Percentiles rank a stretch among this genome's conserved stretches.
Evolutionary conservation across 1,140 invertebrate genomes (phyloP).

Genomic region (Drosophila mojavensis): DNA sequence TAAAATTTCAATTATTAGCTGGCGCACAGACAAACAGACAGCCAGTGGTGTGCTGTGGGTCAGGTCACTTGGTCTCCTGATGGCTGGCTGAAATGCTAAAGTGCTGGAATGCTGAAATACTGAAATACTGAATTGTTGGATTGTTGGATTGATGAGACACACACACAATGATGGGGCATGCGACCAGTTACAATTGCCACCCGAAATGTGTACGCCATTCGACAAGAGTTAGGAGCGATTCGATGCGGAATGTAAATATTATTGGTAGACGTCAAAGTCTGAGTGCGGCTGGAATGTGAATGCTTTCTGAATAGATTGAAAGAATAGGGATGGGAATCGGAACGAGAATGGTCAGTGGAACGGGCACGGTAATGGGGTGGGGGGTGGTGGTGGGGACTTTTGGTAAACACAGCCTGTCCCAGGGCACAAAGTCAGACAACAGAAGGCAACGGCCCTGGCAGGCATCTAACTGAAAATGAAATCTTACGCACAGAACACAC

Average conservation of each 20-base stretch:
- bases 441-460: conserved; percentile 5
- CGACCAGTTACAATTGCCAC: conserved; percentile 28
- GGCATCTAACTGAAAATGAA: conserved; percentile 26
- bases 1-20: conserved; percentile 76
- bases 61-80: neutral
- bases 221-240: conserved; percentile 1
- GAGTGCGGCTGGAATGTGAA: neutral
- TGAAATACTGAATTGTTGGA: too few species aligned
- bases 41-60: neutral
- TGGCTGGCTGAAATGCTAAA: neutral
- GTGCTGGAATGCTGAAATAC: neutral
- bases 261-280: neutral
- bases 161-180: neutral
- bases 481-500: conserved; percentile 12
- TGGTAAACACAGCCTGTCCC: conserved; percentile 5
- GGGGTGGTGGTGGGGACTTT: neutral
- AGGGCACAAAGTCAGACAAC: conserved; percentile 15
- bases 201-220: conserved; percentile 21
- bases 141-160: neutral
- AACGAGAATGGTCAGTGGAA: too few species aligned
- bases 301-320: neutral
- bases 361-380: too few species aligned
- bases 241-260: neutral
- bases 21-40: conserved; percentile 40
- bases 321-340: too few species aligned